Conservation (phyloP, 1,140 invertebrate species). For the Euwallacea similis region DNA sequence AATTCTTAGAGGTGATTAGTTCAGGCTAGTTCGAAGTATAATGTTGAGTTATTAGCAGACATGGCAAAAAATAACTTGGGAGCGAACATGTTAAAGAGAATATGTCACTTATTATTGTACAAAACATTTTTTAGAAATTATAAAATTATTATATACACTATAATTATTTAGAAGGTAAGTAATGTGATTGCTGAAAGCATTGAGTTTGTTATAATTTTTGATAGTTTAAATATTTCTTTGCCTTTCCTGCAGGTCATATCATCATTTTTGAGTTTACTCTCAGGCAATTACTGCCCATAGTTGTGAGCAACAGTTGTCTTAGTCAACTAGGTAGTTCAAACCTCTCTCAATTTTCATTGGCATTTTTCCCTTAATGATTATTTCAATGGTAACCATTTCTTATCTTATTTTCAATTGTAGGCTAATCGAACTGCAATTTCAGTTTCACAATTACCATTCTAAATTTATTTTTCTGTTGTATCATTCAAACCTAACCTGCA, state of each 20-base stretch:
- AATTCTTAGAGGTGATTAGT: too few relatives aligned
- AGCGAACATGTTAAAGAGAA: too few relatives aligned
- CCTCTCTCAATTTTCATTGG: constrained; percentile 20
- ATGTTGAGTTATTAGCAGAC: too few relatives aligned
- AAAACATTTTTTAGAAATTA: constrained; percentile 7
- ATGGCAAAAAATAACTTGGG: too few relatives aligned
- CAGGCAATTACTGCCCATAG: constrained; percentile 19
- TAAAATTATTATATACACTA: too few relatives aligned
- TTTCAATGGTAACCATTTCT: constrained; percentile 19
- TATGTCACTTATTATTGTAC: constrained; percentile 40
- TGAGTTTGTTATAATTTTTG: too few relatives aligned
- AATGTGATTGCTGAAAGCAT: constrained; percentile 39
- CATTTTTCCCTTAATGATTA: constrained; percentile 14
- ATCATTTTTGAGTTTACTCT: constrained; percentile 19
- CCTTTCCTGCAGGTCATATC: constrained; percentile 33
- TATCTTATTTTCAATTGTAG: too few relatives aligned
- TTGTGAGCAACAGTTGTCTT: too few relatives aligned
- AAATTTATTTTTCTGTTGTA: constrained; percentile 41
- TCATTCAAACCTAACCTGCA: constrained; percentile 42
- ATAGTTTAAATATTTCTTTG: constrained; percentile 25
- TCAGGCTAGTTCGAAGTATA: too few relatives aligned
- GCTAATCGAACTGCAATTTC: too few relatives aligned
- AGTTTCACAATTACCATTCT: constrained; percentile 27
- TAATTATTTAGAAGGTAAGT: too few relatives aligned
- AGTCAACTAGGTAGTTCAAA: too few relatives aligned